Evolutionary conservation across 2,888 invertebrate genomes (phyloP).

Genomic region (Sphaerolaimus hirsutus): DNA sequence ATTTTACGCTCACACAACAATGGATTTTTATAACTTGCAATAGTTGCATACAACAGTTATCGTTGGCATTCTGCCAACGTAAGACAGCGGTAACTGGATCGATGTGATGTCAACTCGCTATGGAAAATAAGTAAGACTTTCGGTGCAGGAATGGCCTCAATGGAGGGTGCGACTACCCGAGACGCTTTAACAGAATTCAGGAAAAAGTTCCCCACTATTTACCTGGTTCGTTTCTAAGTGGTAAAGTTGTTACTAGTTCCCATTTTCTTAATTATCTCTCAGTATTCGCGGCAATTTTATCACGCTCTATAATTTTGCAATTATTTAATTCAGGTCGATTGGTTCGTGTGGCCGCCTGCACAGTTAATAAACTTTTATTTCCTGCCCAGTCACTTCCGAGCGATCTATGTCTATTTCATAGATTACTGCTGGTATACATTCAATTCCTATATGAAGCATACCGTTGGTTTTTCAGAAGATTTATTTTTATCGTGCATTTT

Average conservation of each 20-base stretch:
- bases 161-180: constrained; percentile 42
- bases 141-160: constrained; percentile 40
- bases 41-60: too few relatives aligned
- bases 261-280: background rate
- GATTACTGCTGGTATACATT: constrained; percentile 67
- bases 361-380: constrained; percentile 68
- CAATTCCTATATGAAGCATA: constrained; percentile 61
- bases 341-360: constrained; percentile 63
- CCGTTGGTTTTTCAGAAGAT: too few relatives aligned
- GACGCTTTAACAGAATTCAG: constrained; percentile 39
- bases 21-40: too few relatives aligned
- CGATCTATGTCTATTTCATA: constrained; percentile 56
- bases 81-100: too few relatives aligned
- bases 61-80: too few relatives aligned
- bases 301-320: too few relatives aligned
- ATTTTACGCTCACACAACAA: too few relatives aligned
- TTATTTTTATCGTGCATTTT: too few relatives aligned
- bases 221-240: constrained; percentile 42
- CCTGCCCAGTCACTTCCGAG: constrained; percentile 52
- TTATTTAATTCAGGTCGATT: constrained; percentile 48
- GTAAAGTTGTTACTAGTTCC: too few relatives aligned
- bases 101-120: too few relatives aligned
- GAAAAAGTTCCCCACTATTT: constrained; percentile 46
- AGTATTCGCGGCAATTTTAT: background rate
- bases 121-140: too few relatives aligned